Base-by-base conservation (phyloP, 1,140 invertebrate genomes). In the Proales similis region DNA sequence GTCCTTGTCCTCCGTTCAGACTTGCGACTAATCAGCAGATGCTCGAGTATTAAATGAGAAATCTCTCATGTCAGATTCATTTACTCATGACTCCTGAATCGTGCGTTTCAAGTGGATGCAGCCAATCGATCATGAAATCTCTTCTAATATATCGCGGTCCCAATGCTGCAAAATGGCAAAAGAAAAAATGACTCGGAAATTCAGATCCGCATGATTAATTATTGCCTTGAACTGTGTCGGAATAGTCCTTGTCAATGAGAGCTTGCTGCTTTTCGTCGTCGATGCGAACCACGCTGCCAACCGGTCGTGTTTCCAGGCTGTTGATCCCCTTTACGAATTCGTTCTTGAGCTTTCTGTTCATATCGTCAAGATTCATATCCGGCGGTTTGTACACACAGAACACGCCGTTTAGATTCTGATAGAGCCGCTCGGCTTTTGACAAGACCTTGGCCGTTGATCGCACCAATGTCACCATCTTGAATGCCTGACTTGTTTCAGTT, bases 101-200 rank as follows among this genome's bases (percentile, higher is more conserved):
- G 11, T 17, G 27, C 12, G 39, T 29, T 2, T 14, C 22, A 14
- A 57, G 19, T n/a, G 51, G 51, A 42, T 57, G 51, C 20, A 57
- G 19, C 39, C 39, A 57, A 42, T 57, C 51, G 4, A 57, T 57
- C 22, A 4, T 9, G 30, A 57, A 57, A 26, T 57, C 51, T 57
- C 45, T 57, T 14, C 51, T 36, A 24, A 57, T 26, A 26, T 57
- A 57, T 5, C 51, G 33, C 11, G 39, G 45, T 3, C 51, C 51
- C 4, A 42, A 57, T 11, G 26, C 51, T 57, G 29, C 30, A 12
- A n/a, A n/a, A n/a, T n/a, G n/a, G n/a, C n/a, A n/a, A 26, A 42
- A 57, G 30, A 57, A 22, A 39, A 42, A 42, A 20, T 22, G 11
- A 57, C 39, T 19, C 12, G 30, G 11, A 57, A 42, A 26, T 42